Base-by-base conservation (phyloP, 2,888 invertebrate genomes). In the Antitype chi region DNA sequence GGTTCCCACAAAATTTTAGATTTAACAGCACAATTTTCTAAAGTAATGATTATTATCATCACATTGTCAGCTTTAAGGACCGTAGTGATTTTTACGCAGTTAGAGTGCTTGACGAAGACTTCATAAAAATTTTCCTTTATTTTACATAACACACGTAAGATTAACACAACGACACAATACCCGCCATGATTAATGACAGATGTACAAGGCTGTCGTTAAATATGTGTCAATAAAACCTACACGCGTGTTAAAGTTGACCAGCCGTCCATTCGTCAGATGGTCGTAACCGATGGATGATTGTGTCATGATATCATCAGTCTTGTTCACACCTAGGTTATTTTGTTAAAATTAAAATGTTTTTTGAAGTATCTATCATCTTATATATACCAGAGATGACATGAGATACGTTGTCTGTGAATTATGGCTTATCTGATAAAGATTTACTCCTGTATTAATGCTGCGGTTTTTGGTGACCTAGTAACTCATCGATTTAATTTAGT, bases 171-270 rank as follows among this genome's bases (percentile, higher is more conserved):
- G 17, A 74, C n/a, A 80, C n/a, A 57, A 59, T 68, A 74, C 32
- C 68, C 43, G 13, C 68, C 76, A 75, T 78, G 73, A 80, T 80
- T 78, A 71, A 83, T 70, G 71, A 49, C 66, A 13, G 28, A 52
- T 17, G 55, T 13, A 47, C 74, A 86, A 87, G 88, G 81, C 75
- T 84, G 57, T 13, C 20, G 28, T 78, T 57, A 63, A 67, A 74
- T 74, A 32, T 75, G 67, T 87, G 81, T 73, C 85, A 87, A 75
- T 74, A 87, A 62, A 84, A 59, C 80, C 83, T 71, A 86, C 73
- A 64, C 71, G 64, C 62, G 57, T 52, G 67, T 78, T 55, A 15
- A 20, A 68, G 32, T 15, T 83, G 79, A 86, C 82, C 84, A 25
- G 49, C 6, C 52, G 49, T 59, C 38, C 25, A 64, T 68, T 63